phyloP scores from a whole-genome alignment of 2,888 invertebrate species.

The Chesias legatella region DNA sequence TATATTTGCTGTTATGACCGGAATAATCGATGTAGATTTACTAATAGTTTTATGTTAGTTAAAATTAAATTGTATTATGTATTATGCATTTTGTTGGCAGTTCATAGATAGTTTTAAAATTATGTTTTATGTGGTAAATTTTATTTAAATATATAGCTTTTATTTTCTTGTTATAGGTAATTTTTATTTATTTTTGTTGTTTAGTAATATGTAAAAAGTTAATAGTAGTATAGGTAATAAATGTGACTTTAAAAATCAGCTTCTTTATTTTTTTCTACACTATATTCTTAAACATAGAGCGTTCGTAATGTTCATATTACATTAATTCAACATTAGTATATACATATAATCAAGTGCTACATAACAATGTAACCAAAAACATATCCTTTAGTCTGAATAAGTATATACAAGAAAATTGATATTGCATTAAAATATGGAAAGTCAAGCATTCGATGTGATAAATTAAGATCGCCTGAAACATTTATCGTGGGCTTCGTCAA shows the following conservation, averaged over 20 bases:
- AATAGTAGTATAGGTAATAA: constrained; percentile 52
- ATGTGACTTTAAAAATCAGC: constrained; percentile 66
- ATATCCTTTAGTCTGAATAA: constrained; percentile 73
- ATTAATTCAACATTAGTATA: constrained; percentile 1
- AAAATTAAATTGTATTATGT: constrained; percentile 38
- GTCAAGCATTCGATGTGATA: constrained; percentile 40
- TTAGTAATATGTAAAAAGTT: constrained; percentile 7
- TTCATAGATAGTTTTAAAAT: constrained; percentile 8
- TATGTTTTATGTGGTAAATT: constrained; percentile 3
- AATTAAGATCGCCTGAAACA: constrained; percentile 6
- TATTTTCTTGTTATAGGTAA: constrained; percentile 6
- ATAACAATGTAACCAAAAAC: constrained; percentile 64
- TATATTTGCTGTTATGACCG: constrained; percentile 41
- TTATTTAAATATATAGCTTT: constrained; percentile 6
- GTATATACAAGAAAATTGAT: constrained; percentile 44
- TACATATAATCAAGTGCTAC: constrained; percentile 54
- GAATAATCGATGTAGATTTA: constrained; percentile 59
- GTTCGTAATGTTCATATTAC: not conserved
- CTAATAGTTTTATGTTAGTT: constrained; percentile 60
- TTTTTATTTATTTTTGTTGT: constrained; percentile 7
- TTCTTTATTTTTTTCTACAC: constrained; percentile 23
- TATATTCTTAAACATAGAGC: not conserved
- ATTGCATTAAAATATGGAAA: constrained; percentile 18
- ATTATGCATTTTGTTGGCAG: constrained; percentile 8
- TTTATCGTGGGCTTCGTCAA: not conserved